Evolutionary conservation across 2,113 vertebrate genomes (phyloP).

Genomic region (Bothrops jararaca): DNA sequence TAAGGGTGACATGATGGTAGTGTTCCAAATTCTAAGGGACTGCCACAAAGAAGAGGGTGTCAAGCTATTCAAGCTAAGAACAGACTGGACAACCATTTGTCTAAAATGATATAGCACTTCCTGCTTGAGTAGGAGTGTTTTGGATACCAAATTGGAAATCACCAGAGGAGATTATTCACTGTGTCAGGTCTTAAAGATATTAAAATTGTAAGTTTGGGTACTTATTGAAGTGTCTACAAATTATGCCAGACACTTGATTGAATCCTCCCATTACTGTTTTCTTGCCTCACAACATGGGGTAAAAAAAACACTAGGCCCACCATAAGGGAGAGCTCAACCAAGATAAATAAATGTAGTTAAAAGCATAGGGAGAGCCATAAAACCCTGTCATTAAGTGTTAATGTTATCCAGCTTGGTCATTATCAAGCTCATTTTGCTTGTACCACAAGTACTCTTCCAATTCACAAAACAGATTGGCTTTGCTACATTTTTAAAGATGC

Average conservation of each 20-base stretch:
- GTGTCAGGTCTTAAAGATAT: neutral
- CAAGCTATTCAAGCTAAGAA: no score
- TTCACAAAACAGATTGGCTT: conserved; percentile 2
- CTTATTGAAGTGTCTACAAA: neutral
- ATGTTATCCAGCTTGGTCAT: conserved; percentile 17
- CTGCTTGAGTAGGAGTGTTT: neutral
- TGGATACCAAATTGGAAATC: neutral
- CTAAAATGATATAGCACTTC: no score
- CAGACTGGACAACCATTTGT: no score
- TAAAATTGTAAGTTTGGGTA: neutral
- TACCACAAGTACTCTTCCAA: conserved; percentile 1
- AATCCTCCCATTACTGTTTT: neutral
- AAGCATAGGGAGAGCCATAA: conserved; percentile 9
- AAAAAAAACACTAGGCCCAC: conserved; percentile 3
- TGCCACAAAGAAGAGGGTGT: no score
- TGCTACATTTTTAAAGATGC: conserved; percentile 6
- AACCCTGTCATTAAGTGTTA: conserved; percentile 4
- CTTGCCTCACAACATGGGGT: neutral
- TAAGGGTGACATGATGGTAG: no score
- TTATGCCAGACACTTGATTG: neutral
- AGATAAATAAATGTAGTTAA: neutral
- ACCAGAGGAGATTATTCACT: neutral
- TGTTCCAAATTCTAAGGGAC: no score
- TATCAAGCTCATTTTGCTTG: conserved; percentile 17
- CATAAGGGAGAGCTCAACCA: neutral